phyloP scores from a whole-genome alignment of 2,888 invertebrate genomes.

The Drosophila kokeensis region DNA sequence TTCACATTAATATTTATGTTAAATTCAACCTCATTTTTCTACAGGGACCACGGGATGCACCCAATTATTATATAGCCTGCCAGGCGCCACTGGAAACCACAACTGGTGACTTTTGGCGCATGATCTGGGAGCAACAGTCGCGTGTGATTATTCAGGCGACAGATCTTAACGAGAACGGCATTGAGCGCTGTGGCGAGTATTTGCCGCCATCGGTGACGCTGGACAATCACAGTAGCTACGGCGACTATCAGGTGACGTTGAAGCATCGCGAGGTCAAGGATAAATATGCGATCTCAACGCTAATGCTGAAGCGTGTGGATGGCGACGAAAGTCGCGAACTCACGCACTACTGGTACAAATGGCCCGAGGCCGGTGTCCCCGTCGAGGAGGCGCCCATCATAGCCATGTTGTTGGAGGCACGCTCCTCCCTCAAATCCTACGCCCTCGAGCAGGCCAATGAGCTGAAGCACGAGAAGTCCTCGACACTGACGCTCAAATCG shows the following conservation, averaged over 20 bases:
- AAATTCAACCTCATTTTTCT: not conserved
- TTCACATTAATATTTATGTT: not conserved
- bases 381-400: constrained; percentile 93
- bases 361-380: constrained; percentile 94
- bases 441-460: constrained; percentile 83
- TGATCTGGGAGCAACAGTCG: constrained; percentile 98
- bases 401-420: constrained; percentile 94
- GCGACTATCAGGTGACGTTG: constrained; percentile 92
- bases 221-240: constrained; percentile 94
- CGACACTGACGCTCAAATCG: constrained; percentile 63
- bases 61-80: constrained; percentile 95
- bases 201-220: constrained; percentile 96
- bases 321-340: constrained; percentile 94
- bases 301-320: constrained; percentile 93
- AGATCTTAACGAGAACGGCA: constrained; percentile 94
- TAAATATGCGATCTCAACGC: constrained; percentile 94
- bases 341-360: constrained; percentile 96
- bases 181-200: constrained; percentile 96
- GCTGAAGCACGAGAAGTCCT: constrained; percentile 71
- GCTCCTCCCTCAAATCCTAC: constrained; percentile 85
- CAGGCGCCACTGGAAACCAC: constrained; percentile 95
- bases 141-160: constrained; percentile 96
- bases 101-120: constrained; percentile 96
- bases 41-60: constrained; percentile 93
- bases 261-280: constrained; percentile 95